Evolutionary conservation across 2,797 vertebrate species (phyloP), one percentile per base, ranked within the genome.

Genomic region (Typhlichthys subterraneus): DNA sequence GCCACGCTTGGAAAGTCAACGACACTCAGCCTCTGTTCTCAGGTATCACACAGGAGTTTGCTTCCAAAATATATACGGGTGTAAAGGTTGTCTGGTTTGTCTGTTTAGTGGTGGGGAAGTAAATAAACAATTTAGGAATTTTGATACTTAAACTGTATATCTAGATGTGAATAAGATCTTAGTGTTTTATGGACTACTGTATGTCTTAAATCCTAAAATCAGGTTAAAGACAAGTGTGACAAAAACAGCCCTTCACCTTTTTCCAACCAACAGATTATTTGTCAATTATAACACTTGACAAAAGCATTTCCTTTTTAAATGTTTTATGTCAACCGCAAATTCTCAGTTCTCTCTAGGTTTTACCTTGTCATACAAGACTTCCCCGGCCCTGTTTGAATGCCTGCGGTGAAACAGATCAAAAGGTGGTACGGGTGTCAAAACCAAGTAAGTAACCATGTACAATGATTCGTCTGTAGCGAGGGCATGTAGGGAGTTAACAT

Each of bases 1-100:
- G 65, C 15, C 59, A 71, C 69, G 19, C 57, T 73, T 66, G 58
- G 58, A 63, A 68, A 55, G 57, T 45, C 62, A 53, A 45, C 13
- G 46, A 68, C 57, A 63, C 45, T 53, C 51, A 53, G 64, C 53
- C 58, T 31, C 45, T 59, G 45, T 60, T 64, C 57, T 70, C 63
- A 23, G 33, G 38, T 62, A 53, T 59, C 48, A 67, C 2, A 8
- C 53, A 69, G 47, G 47, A 17, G 57, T 57, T 69, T 68, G 61
- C 49, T 63, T 17, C 62, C 61, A 59, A 54, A 60, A 54, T 13
- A 55, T 53, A 49, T n/a, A n/a, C 8, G 63, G 23, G 23, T 29
- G 23, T 29, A 29, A 29, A 72, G 56, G 66, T 78, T 56, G 67
- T 38, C 29, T 3, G n/a, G 23, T 29, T 29, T 4, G 23, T 29